Percentiles rank a stretch among this genome's conserved stretches.
Evolutionary conservation across 2,797 vertebrate species (phyloP).

Genomic region (Malacoctenus gilli): DNA sequence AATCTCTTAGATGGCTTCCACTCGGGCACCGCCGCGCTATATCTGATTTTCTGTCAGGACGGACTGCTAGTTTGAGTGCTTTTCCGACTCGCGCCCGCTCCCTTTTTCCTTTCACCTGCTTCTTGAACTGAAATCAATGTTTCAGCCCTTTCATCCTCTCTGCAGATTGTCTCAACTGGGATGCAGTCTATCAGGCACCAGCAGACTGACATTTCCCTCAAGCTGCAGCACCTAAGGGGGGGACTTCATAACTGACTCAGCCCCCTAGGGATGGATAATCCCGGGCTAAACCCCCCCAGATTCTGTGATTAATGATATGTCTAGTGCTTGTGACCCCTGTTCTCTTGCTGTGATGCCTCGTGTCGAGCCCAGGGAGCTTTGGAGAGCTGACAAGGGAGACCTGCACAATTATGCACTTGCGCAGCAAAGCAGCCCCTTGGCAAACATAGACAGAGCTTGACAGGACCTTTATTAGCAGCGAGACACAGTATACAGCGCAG

Average conservation of each 20-base stretch:
- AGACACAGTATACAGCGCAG: constrained; percentile 39
- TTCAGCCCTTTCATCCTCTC: constrained; percentile 66
- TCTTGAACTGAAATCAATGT: constrained; percentile 75
- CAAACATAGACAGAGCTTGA: constrained; percentile 60
- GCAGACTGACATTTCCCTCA: constrained; percentile 68
- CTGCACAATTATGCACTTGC: constrained; percentile 71
- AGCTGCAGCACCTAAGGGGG: constrained; percentile 55
- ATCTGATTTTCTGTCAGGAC: constrained; percentile 48
- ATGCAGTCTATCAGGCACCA: constrained; percentile 69
- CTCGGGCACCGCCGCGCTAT: constrained; percentile 45
- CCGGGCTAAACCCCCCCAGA: constrained; percentile 64
- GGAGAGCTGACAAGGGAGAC: constrained; percentile 61
- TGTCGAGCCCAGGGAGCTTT: constrained; percentile 59
- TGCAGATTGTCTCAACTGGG: constrained; percentile 58
- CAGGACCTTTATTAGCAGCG: constrained; percentile 66
- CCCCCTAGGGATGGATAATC: constrained; percentile 69
- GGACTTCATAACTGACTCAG: constrained; percentile 53
- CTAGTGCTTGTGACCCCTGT: constrained; percentile 69
- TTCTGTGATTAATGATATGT: constrained; percentile 79
- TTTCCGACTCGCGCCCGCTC: constrained; percentile 48
- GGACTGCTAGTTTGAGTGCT: constrained; percentile 55
- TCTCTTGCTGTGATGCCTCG: constrained; percentile 65
- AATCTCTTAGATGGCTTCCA: constrained; percentile 17
- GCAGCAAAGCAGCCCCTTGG: constrained; percentile 62
- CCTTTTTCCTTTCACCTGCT: constrained; percentile 66